A percentile compares a stretch with the other conserved stretches of the same genome.
Conservation (phyloP, 1,140 invertebrate genomes). For the Hylaeus anthracinus region DNA sequence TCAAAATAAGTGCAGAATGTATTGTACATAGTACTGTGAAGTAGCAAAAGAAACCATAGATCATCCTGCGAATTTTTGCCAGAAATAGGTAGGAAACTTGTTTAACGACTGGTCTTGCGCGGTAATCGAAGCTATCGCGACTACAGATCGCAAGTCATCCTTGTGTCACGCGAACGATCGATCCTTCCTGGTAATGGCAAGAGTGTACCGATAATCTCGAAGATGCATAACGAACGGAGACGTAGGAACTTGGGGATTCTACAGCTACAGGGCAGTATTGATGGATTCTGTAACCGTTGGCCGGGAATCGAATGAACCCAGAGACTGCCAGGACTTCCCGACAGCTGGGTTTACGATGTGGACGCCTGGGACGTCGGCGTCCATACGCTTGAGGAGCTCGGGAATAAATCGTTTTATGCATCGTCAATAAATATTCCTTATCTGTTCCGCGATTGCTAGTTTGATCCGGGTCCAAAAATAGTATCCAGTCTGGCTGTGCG, state of each 20-base stretch:
- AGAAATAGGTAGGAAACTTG: constrained; percentile 31
- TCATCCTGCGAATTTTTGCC: not conserved
- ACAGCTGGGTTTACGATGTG: too few relatives aligned
- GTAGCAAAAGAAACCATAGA: too few relatives aligned
- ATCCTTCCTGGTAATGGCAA: constrained; percentile 18
- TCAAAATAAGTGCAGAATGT: too few relatives aligned
- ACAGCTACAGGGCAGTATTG: constrained; percentile 14
- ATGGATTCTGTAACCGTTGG: constrained; percentile 27
- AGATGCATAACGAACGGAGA: constrained; percentile 38
- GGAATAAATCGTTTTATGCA: too few relatives aligned
- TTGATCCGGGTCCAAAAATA: too few relatives aligned
- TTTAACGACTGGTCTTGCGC: constrained; percentile 31
- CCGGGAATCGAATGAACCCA: constrained; percentile 7
- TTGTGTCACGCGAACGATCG: constrained; percentile 17
- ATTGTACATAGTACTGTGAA: too few relatives aligned
- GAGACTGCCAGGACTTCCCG: too few relatives aligned
- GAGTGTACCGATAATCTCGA: constrained; percentile 31
- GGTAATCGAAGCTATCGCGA: constrained; percentile 30
- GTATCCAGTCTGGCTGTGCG: too few relatives aligned
- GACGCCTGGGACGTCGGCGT: too few relatives aligned
- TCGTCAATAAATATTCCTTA: too few relatives aligned
- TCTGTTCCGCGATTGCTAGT: too few relatives aligned
- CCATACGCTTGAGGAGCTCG: too few relatives aligned
- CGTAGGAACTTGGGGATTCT: constrained; percentile 29
- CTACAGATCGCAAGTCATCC: constrained; percentile 27